phyloP scores from a whole-genome alignment of 2,888 invertebrate genomes.

The Drosophila prolongata region DNA sequence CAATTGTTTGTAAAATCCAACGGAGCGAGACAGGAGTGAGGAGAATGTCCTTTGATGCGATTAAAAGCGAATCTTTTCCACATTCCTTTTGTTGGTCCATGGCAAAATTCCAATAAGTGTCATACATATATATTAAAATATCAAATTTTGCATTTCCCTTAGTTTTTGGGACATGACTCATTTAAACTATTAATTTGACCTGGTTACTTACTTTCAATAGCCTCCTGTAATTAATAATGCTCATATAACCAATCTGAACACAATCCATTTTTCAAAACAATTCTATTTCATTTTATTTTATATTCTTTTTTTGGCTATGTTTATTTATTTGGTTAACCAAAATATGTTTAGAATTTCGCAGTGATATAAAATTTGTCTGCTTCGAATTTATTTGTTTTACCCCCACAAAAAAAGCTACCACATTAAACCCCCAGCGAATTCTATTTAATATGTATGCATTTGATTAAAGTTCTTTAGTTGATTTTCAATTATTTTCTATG shows the following conservation, averaged over 20 bases:
- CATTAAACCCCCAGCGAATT: constrained; percentile 21
- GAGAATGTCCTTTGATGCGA: constrained; percentile 62
- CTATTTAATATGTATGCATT: constrained; percentile 49
- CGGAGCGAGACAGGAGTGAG: constrained; percentile 8
- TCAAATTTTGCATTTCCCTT: neutral
- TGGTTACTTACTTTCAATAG: neutral
- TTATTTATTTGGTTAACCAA: constrained; percentile 14
- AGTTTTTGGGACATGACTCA: neutral
- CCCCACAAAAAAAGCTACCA: neutral
- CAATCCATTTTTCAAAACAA: neutral
- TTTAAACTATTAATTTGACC: neutral
- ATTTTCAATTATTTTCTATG: constrained; percentile 30
- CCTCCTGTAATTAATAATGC: neutral
- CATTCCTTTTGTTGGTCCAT: constrained; percentile 29
- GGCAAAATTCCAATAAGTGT: constrained; percentile 27
- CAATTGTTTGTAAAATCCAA: constrained; percentile 58
- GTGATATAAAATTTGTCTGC: constrained; percentile 6
- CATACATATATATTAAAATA: neutral
- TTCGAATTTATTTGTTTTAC: constrained; percentile 16
- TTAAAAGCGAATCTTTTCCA: constrained; percentile 56
- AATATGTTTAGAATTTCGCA: constrained; percentile 17
- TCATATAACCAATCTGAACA: neutral
- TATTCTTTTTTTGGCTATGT: neutral
- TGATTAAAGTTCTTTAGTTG: constrained; percentile 42
- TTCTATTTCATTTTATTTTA: constrained; percentile 9